A percentile compares a stretch with the other conserved stretches of the same genome.
These are phyloP conservation scores for Hydrolagus colliei DNA, from an alignment of 2,797 vertebrate species.

Conservation along the genomic window DNA sequence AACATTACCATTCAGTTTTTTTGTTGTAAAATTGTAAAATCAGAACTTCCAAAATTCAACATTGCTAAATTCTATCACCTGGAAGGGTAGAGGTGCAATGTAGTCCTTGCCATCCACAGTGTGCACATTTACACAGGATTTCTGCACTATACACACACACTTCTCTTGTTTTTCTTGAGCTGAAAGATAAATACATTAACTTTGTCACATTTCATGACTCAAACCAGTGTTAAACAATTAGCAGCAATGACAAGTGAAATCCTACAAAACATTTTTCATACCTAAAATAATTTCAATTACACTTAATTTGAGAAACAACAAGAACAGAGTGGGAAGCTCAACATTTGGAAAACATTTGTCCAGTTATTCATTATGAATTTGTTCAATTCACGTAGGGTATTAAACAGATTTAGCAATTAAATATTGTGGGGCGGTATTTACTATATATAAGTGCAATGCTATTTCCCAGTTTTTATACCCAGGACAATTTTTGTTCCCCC, in stretches of 20 bases:
- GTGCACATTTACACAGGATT: slow-evolving; percentile 86
- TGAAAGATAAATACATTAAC: slow-evolving; percentile 37
- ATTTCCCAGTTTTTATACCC: too few species aligned
- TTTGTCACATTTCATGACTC: background rate
- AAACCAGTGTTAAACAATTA: slow-evolving; percentile 35
- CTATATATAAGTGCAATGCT: too few species aligned
- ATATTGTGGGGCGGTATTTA: too few species aligned
- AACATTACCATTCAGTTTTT: too few species aligned
- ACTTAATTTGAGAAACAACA: background rate
- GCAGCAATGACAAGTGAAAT: slow-evolving; percentile 38
- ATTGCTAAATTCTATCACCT: slow-evolving; percentile 54
- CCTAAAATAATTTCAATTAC: background rate
- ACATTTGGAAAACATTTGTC: too few species aligned
- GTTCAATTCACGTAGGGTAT: too few species aligned
- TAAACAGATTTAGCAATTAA: too few species aligned
- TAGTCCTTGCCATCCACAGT: slow-evolving; percentile 90
- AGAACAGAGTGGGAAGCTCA: too few species aligned
- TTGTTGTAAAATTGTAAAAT: too few species aligned
- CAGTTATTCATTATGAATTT: too few species aligned
- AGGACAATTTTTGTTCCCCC: too few species aligned
- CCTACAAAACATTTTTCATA: background rate
- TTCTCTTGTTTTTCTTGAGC: slow-evolving; percentile 67
- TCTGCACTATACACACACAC: slow-evolving; percentile 88
- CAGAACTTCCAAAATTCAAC: too few species aligned
- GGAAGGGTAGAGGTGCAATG: slow-evolving; percentile 86